Evolutionary conservation across 2,797 vertebrate species (phyloP), one percentile per base, ranked within the genome.

Genomic region (Masticophis lateralis): DNA sequence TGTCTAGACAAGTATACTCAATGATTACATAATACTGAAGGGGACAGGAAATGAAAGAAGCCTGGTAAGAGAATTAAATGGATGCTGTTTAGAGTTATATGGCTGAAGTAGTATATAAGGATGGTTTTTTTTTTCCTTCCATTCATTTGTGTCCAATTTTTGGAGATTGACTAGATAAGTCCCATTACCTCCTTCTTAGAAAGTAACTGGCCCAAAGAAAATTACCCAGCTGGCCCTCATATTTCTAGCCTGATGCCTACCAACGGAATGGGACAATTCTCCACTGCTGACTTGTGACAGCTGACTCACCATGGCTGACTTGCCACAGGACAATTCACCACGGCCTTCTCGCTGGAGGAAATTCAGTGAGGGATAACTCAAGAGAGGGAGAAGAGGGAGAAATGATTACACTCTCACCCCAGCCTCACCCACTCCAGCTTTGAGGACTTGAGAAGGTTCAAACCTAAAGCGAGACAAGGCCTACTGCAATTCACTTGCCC

Each of bases 281-380:
- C 66, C n/a, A 69, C n/a, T 18, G n/a, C n/a, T 5, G 12, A 32
- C 28, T 32, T 16, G 13, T 5, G 5, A 14, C 4, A 2, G 28
- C 5, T 0, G 13, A 16, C n/a, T 69, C 6, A 13, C 2, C 66
- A 8, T 0, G 0, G 63, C 28, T 7, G 63, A 16, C 12, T 6
- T 69, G 63, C 63, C 63, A 69, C 28, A 32, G 14, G n/a, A 18
- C 66, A 69, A 32, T 69, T 69, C 28, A 32, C 13, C 63, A 16
- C 1, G 5, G 28, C 28, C 5, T n/a, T 14, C 63, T 66, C n/a
- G 2, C 66, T 69, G n/a, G 2, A 8, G 66, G 14, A 32, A 69
- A 69, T 32, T 69, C n/a, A 32, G 2, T 69, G 14, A 0, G 1
- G 14, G 14, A 18, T 69, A 32, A 32, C n/a, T 69, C n/a, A 69